Percentiles rank a stretch among this genome's conserved stretches.
phyloP scores from a whole-genome alignment of 2,797 vertebrate genomes.

The Melanotaenia parkinsoni region DNA sequence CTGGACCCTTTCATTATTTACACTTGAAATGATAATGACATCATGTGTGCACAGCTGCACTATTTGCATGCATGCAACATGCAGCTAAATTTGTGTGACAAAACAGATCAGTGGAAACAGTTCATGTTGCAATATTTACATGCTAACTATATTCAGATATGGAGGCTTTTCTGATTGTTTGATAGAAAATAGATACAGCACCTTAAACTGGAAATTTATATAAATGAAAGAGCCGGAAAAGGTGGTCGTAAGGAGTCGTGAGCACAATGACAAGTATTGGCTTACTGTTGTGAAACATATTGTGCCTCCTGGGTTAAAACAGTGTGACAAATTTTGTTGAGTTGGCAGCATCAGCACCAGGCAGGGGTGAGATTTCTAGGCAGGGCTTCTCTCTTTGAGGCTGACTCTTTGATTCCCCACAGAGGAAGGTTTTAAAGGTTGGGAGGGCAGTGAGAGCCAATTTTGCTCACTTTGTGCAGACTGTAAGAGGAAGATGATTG shows the following conservation, averaged over 20 bases:
- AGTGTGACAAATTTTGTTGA: slow-evolving; percentile 31
- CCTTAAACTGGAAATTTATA: slow-evolving; percentile 2
- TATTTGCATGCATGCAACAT: slow-evolving; percentile 72
- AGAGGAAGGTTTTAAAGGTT: slow-evolving; percentile 35
- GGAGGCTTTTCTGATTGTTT: slow-evolving; percentile 19
- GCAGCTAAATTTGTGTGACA: slow-evolving; percentile 64
- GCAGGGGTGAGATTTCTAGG: slow-evolving; percentile 8
- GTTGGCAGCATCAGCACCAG: slow-evolving; percentile 19
- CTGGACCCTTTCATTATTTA: slow-evolving; percentile 81
- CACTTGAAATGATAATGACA: slow-evolving; percentile 81
- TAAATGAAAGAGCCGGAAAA: not conserved
- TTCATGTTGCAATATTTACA: slow-evolving; percentile 47
- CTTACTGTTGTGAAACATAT: not conserved
- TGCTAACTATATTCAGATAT: slow-evolving; percentile 40
- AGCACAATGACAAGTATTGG: slow-evolving; percentile 2
- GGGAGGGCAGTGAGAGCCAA: slow-evolving; percentile 6
- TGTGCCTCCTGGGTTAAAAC: slow-evolving; percentile 24
- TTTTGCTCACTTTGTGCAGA: slow-evolving; percentile 13
- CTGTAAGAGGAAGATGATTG: slow-evolving; percentile 30
- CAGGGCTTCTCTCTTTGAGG: slow-evolving; percentile 47
- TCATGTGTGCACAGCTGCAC: slow-evolving; percentile 78
- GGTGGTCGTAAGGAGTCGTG: slow-evolving; percentile 7
- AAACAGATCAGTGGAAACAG: slow-evolving; percentile 40
- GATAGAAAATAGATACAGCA: slow-evolving; percentile 5
- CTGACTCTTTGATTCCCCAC: slow-evolving; percentile 51